Base-by-base conservation (phyloP, 2,797 vertebrate species). In the Falco columbarius region DNA sequence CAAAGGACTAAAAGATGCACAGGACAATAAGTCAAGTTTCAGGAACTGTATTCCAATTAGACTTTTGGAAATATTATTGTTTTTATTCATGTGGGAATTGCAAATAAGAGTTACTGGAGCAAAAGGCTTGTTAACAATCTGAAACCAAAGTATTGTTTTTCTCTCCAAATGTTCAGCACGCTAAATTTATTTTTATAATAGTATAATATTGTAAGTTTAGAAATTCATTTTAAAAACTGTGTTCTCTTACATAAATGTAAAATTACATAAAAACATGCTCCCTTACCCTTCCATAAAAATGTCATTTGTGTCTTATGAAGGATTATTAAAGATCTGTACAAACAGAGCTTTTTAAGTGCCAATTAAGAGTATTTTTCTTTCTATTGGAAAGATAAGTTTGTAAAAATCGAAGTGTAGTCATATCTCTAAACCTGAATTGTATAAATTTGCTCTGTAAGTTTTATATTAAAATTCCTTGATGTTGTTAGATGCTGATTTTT, bases 401-500 rank as follows among this genome's bases (percentile, higher is more conserved):
- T 32, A 72, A 96, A 93, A 95, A 74, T 95, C 47, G n/a, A 51
- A 93, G 34, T 76, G 47, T 66, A 46, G 7, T 83, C 36, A 18
- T 67, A 38, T 62, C 34, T 81, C 20, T 63, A 81, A 76, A 73
- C 5, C 6, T 40, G 77, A 80, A 74, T 76, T 32, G 52, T 47
- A 27, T 56, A 9, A 86, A 76, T 77, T 85, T 92, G 4, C 44
- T 92, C 34, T 76, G 46, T 55, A 90, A 83, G 18, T 92, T 95
- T 63, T 79, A 26, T 71, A 70, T 82, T 94, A 73, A 86, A 91
- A 77, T 93, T 84, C 46, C 32, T 73, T 92, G 12, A 19, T 72
- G 19, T 52, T 86, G 15, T 85, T 96, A 90, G 42, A 61, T 88
- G 65, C 6, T 59, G 74, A 55, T 93, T 90, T 95, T 91, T 72